Evolutionary conservation across 2,888 invertebrate species (phyloP).

Genomic region (Acheta domesticus): DNA sequence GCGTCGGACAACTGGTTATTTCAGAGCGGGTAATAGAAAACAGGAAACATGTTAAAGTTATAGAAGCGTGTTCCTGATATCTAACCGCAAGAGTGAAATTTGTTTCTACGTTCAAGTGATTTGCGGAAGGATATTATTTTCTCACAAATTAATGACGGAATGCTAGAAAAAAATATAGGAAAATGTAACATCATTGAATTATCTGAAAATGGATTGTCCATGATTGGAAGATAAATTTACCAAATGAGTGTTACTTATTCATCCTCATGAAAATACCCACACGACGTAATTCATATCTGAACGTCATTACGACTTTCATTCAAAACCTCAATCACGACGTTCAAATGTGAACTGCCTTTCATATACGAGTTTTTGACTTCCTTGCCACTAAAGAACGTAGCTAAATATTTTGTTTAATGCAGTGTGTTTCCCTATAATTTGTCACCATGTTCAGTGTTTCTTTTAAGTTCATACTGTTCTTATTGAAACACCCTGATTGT

Average conservation of each 20-base stretch:
- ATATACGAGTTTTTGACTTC: neutral
- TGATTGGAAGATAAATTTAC: neutral
- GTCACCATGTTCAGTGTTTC: neutral
- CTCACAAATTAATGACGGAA: constrained; percentile 9
- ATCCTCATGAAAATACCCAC: neutral
- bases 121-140: neutral
- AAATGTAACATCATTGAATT: neutral
- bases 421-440: constrained; percentile 11
- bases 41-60: too few species aligned
- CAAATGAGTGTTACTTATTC: neutral
- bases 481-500: neutral
- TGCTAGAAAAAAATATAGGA: neutral
- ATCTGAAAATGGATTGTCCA: neutral
- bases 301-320: neutral
- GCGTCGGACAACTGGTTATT: too few species aligned
- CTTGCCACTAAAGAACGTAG: constrained; percentile 18
- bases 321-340: neutral
- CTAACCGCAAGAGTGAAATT: too few species aligned
- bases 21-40: too few species aligned
- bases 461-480: neutral
- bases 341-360: neutral
- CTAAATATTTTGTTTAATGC: neutral
- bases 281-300: neutral
- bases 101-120: neutral
- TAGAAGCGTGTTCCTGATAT: too few species aligned